Evolutionary conservation across 2,888 invertebrate genomes (phyloP).

Genomic region (Phyto melanocephala): DNA sequence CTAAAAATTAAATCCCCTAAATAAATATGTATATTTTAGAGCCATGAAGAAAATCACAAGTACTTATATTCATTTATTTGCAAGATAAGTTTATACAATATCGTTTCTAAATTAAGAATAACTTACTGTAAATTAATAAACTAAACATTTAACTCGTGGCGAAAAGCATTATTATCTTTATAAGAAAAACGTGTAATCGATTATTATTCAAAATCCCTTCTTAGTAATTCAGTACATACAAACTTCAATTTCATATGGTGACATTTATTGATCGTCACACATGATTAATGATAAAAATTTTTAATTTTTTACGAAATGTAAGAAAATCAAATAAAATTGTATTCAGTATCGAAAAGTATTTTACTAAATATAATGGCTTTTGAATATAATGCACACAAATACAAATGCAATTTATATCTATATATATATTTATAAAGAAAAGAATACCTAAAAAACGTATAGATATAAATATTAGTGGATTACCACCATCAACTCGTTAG

Average conservation of each 20-base stretch:
- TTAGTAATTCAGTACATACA: conserved; percentile 68
- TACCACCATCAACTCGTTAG: conserved; percentile 66
- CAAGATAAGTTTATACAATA: too few relatives aligned
- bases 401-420: background rate
- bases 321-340: background rate
- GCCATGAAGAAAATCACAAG: too few relatives aligned
- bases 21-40: too few relatives aligned
- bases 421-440: background rate
- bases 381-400: background rate
- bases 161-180: too few relatives aligned
- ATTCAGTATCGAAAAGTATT: conserved; percentile 1
- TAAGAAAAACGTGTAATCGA: conserved; percentile 3
- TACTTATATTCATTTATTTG: too few relatives aligned
- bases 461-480: conserved; percentile 31
- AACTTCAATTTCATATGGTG: conserved; percentile 77
- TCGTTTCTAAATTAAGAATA: too few relatives aligned
- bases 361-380: conserved; percentile 43
- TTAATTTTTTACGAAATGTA: background rate
- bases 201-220: background rate
- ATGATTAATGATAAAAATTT: conserved; percentile 77
- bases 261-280: conserved; percentile 77
- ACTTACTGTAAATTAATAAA: too few relatives aligned
- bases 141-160: too few relatives aligned
- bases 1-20: too few relatives aligned
- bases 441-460: background rate